phyloP scores from a whole-genome alignment of 1,140 invertebrate species.

The Stegodyphus mimosarum region DNA sequence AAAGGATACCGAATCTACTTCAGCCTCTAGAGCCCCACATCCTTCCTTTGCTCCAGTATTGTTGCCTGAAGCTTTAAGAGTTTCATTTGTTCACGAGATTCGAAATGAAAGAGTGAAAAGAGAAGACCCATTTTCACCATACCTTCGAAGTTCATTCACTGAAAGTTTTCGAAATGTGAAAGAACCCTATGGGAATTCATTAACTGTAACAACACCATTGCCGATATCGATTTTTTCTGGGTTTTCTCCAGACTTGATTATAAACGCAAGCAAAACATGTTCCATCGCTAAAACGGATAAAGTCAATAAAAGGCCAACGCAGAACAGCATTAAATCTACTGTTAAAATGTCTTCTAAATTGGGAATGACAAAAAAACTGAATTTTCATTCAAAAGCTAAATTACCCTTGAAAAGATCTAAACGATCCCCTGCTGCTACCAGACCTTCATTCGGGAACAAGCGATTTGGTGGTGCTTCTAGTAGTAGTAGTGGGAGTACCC shows the following conservation, averaged over 20 bases:
- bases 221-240: slow-evolving; percentile 16
- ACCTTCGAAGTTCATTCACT: slow-evolving; percentile 31
- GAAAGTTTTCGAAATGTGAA: neutral
- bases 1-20: neutral
- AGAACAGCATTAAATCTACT: neutral
- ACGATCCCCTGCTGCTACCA: neutral
- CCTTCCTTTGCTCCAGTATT: slow-evolving; percentile 16
- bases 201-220: slow-evolving; percentile 26
- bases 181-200: neutral
- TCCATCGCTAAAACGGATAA: neutral
- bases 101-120: slow-evolving; percentile 26
- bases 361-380: neutral
- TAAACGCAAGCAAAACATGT: neutral
- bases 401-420: slow-evolving; percentile 28
- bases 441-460: slow-evolving; percentile 3
- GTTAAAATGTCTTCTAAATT: neutral
- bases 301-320: neutral
- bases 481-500: slow-evolving; percentile 1
- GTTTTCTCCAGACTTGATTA: slow-evolving; percentile 9
- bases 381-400: slow-evolving; percentile 16
- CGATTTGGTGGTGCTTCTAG: slow-evolving; percentile 15
- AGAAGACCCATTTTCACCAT: slow-evolving; percentile 17
- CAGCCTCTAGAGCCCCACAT: neutral
- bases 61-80: slow-evolving; percentile 50
- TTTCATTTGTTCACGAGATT: slow-evolving; percentile 16